Evolutionary conservation across 2,797 vertebrate species (phyloP).

Genomic region (Notamacropus eugenii): DNA sequence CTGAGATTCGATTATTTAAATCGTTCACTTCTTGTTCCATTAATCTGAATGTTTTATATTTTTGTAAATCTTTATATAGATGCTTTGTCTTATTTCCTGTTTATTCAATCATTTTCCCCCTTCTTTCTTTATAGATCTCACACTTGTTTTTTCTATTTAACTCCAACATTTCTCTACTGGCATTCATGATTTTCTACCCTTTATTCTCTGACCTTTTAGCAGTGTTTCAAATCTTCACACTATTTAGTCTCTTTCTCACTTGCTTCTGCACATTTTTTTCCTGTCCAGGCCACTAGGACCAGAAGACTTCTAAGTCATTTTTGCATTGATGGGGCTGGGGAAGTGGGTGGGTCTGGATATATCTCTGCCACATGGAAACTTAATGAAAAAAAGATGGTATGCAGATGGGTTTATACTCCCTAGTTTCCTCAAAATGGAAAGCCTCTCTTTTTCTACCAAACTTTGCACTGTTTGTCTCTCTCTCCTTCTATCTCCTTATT

Average conservation of each 20-base stretch:
- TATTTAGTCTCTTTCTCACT: neutral
- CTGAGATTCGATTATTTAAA: too few species aligned
- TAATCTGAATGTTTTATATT: too few species aligned
- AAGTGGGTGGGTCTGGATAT: neutral
- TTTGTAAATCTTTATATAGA: too few species aligned
- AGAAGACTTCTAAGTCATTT: neutral
- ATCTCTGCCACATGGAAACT: neutral
- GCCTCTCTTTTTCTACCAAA: neutral
- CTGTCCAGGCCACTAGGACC: neutral
- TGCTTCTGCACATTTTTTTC: neutral
- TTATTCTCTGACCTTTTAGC: neutral
- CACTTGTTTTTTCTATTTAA: too few species aligned
- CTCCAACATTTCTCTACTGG: too few species aligned
- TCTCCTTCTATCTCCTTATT: neutral
- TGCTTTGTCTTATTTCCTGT: too few species aligned
- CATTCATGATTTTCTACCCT: neutral
- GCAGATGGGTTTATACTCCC: neutral
- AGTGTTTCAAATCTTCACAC: neutral
- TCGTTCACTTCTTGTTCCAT: too few species aligned
- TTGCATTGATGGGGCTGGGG: neutral
- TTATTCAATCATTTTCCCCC: too few species aligned
- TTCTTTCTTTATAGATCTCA: too few species aligned
- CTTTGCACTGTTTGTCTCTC: neutral
- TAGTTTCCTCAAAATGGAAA: neutral
- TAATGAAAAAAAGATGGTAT: neutral